phyloP scores from a whole-genome alignment of 2,113 vertebrate genomes.

The Lepus americanus region DNA sequence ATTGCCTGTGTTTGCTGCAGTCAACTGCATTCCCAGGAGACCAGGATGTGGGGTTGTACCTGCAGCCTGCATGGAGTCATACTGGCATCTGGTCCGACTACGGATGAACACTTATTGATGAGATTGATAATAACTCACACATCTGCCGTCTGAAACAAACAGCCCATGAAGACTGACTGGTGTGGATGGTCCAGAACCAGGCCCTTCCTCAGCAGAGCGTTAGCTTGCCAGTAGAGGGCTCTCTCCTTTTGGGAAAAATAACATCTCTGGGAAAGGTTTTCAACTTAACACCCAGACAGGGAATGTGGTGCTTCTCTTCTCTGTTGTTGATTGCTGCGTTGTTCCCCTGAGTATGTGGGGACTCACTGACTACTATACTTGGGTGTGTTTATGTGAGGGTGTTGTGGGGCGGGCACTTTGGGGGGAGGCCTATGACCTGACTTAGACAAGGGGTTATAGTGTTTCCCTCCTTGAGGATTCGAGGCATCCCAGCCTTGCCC shows the following conservation, averaged over 20 bases:
- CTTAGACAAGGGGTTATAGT: background rate
- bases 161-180: background rate
- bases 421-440: background rate
- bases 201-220: constrained; percentile 38
- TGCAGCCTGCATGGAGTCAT: background rate
- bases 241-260: constrained; percentile 75
- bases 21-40: background rate
- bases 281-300: background rate
- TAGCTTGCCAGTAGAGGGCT: constrained; percentile 76
- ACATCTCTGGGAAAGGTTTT: constrained; percentile 19
- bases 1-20: background rate
- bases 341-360: background rate
- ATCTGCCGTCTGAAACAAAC: constrained; percentile 58
- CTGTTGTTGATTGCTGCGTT: background rate
- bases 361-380: background rate
- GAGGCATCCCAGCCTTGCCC: background rate
- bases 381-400: background rate
- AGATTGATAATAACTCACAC: constrained; percentile 34
- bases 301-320: background rate
- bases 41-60: background rate
- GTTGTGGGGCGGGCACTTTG: background rate
- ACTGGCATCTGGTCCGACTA: background rate
- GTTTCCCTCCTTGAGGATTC: background rate
- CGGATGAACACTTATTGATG: background rate
- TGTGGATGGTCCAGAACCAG: background rate